Evolutionary conservation across 1,140 invertebrate species (phyloP).

Genomic region (Leptopilina boulardi): DNA sequence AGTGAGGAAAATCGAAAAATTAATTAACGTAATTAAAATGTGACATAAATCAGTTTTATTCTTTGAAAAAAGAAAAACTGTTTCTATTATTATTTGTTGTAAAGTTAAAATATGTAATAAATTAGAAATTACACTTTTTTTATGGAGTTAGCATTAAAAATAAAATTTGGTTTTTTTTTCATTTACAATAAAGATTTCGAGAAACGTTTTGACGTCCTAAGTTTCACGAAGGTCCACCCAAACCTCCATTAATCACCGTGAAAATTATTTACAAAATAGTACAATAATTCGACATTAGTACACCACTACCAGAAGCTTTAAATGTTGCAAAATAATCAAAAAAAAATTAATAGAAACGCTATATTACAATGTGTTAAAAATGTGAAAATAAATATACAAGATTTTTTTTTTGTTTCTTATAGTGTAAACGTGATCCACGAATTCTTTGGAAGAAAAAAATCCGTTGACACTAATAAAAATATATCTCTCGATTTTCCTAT

Average conservation of each 20-base stretch:
- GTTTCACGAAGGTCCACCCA: constrained; percentile 50
- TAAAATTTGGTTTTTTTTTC: background rate
- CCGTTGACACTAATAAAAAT: constrained; percentile 26
- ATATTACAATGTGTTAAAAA: constrained; percentile 11
- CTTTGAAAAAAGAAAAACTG: too few species aligned
- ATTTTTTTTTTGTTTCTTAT: constrained; percentile 16
- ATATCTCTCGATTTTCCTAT: constrained; percentile 22
- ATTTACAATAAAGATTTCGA: background rate
- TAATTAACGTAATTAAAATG: too few species aligned
- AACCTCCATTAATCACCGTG: constrained; percentile 64
- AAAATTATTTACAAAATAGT: constrained; percentile 65
- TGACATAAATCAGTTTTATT: too few species aligned
- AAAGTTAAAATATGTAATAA: too few species aligned
- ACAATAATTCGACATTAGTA: constrained; percentile 46
- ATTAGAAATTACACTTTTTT: too few species aligned
- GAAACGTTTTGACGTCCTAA: constrained; percentile 11
- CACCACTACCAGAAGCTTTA: constrained; percentile 43
- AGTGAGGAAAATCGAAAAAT: constrained; percentile 7
- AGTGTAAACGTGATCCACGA: constrained; percentile 30
- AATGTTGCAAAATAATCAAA: constrained; percentile 51
- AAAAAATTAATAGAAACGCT: constrained; percentile 9
- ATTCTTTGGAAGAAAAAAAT: constrained; percentile 6
- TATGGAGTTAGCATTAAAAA: too few species aligned
- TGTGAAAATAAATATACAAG: constrained; percentile 37
- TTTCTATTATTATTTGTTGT: too few species aligned